Percentiles rank a stretch among this genome's conserved stretches.
Evolutionary conservation across 2,888 invertebrate genomes (phyloP).

Genomic region (Saturnia pavonia): DNA sequence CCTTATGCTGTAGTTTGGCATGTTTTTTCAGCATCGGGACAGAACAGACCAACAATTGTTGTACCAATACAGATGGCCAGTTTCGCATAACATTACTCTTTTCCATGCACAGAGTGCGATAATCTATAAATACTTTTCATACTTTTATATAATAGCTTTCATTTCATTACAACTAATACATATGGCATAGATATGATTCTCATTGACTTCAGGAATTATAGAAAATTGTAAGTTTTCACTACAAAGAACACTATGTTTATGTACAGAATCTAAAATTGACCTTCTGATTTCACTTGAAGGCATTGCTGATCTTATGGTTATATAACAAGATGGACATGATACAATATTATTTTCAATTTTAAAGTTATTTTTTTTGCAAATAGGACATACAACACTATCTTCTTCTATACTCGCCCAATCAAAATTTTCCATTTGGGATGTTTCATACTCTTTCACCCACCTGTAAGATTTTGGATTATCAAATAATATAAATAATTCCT

Average conservation of each 20-base stretch:
- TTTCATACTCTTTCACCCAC: constrained; percentile 71
- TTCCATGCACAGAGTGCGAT: not conserved
- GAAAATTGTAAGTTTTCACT: constrained; percentile 55
- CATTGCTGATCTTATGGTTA: constrained; percentile 49
- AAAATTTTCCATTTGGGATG: constrained; percentile 57
- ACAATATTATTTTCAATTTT: constrained; percentile 38
- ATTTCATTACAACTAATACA: constrained; percentile 68
- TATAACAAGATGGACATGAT: constrained; percentile 63
- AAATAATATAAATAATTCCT: not conserved
- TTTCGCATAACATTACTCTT: not conserved
- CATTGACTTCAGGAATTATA: constrained; percentile 52
- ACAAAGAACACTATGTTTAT: constrained; percentile 57
- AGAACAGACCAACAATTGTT: not conserved
- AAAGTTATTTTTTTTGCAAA: constrained; percentile 74
- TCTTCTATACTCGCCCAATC: constrained; percentile 67
- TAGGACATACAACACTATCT: constrained; percentile 75
- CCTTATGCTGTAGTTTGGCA: not conserved
- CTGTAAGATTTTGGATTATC: constrained; percentile 37
- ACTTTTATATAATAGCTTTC: constrained; percentile 33
- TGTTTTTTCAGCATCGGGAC: not conserved
- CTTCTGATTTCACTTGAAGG: constrained; percentile 53
- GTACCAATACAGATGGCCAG: not conserved
- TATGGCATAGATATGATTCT: constrained; percentile 64
- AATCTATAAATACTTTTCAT: not conserved
- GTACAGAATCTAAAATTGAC: constrained; percentile 48